These are phyloP conservation scores for Cyprinus carpio DNA, from an alignment of 2,113 vertebrate species.

Conservation along the genomic window DNA sequence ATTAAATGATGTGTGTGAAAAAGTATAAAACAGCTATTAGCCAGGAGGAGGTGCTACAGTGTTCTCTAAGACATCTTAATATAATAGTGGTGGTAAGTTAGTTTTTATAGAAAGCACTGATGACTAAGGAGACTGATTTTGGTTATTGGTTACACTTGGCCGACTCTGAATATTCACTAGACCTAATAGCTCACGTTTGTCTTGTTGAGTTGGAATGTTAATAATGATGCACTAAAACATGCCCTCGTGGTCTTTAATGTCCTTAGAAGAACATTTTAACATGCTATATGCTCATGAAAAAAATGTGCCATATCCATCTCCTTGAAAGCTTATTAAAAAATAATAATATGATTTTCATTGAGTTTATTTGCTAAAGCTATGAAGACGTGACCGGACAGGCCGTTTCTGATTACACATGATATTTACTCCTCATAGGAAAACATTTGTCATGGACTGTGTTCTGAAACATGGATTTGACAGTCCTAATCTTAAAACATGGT, in stretches of 20 bases:
- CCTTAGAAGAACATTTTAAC: background rate
- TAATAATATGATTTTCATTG: conserved; percentile 17
- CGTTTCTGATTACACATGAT: conserved; percentile 5
- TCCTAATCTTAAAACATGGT: background rate
- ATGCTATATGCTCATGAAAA: background rate
- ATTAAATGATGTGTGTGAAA: background rate
- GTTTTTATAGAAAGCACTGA: conserved; percentile 12
- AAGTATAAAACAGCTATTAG: background rate
- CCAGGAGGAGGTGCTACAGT: conserved; percentile 28
- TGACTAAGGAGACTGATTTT: background rate
- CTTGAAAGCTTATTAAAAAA: background rate
- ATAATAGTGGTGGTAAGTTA: background rate
- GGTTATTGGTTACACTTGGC: background rate
- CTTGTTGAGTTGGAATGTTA: conserved; percentile 11
- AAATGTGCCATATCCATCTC: background rate
- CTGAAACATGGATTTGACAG: background rate
- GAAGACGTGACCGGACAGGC: background rate
- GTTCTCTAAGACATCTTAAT: background rate
- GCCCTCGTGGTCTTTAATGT: background rate
- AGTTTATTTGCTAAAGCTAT: background rate
- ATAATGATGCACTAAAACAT: background rate
- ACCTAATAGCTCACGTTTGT: conserved; percentile 14
- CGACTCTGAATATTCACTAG: background rate
- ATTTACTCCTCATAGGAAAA: no score
- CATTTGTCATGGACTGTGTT: conserved; percentile 26